A percentile compares a stretch with the other conserved stretches of the same genome.
Conservation (phyloP, 2,797 vertebrate species). For the Allobates femoralis region DNA sequence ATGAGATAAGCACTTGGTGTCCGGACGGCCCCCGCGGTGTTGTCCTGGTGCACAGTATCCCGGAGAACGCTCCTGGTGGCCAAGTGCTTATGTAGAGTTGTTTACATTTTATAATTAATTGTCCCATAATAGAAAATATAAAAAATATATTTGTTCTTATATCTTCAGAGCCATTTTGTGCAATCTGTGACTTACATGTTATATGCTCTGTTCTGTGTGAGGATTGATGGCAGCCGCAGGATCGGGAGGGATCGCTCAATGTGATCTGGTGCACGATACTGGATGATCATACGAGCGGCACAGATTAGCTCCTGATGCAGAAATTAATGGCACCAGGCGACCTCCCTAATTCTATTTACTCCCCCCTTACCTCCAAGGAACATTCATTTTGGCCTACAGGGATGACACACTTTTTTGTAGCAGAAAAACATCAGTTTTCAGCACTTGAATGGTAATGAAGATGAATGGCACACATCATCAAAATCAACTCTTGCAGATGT, state of each 20-base stretch:
- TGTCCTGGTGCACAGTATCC: not conserved
- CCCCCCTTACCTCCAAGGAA: not conserved
- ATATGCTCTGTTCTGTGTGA: too few species aligned
- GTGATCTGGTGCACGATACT: too few species aligned
- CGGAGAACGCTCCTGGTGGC: constrained; percentile 7
- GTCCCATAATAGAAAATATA: constrained; percentile 44
- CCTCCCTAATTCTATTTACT: not conserved
- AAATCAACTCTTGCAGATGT: too few species aligned
- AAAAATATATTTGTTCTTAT: constrained; percentile 39
- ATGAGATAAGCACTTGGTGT: constrained; percentile 4
- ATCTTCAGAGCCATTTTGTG: constrained; percentile 35
- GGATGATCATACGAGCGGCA: too few species aligned
- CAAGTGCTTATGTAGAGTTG: constrained; percentile 42
- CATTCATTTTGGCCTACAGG: not conserved
- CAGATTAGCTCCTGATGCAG: too few species aligned
- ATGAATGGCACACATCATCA: too few species aligned
- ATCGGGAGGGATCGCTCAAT: too few species aligned
- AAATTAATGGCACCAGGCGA: too few species aligned
- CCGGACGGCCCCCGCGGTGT: not conserved
- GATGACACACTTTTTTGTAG: too few species aligned
- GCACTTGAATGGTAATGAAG: too few species aligned
- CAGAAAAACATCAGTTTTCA: too few species aligned
- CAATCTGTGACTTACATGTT: constrained; percentile 31
- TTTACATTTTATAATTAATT: constrained; percentile 63
- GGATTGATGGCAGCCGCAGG: too few species aligned